These are phyloP conservation scores for Lordiphosa mommai DNA, from an alignment of 1,140 invertebrate species.

Conservation along the genomic window DNA sequence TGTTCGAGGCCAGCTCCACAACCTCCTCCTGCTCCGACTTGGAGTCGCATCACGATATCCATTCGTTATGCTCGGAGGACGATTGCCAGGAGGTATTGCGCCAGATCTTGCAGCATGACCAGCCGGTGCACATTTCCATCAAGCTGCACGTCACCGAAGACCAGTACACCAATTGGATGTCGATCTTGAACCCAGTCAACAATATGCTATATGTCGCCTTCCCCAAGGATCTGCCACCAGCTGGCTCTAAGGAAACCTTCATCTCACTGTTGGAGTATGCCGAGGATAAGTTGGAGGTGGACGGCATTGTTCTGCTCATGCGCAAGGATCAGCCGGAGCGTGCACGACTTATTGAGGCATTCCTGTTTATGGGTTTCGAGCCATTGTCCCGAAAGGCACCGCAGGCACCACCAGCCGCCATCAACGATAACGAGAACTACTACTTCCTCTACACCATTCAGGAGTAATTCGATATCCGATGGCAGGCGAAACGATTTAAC, in stretches of 20 bases:
- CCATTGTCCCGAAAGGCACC: conserved; percentile 90
- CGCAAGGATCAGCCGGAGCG: conserved; percentile 91
- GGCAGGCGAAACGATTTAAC: conserved; percentile 36
- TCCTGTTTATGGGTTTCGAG: conserved; percentile 97
- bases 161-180: conserved; percentile 89
- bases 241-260: conserved; percentile 95
- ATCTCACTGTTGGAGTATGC: conserved; percentile 96
- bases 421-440: conserved; percentile 71
- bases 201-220: conserved; percentile 92
- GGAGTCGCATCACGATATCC: conserved; percentile 59
- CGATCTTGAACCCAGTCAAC: conserved; percentile 85
- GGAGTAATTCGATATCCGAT: conserved; percentile 47
- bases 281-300: conserved; percentile 93
- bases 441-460: conserved; percentile 78
- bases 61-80: conserved; percentile 71
- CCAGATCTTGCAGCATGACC: conserved; percentile 83
- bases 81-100: conserved; percentile 80
- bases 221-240: conserved; percentile 89
- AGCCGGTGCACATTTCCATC: conserved; percentile 87
- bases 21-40: conserved; percentile 69
- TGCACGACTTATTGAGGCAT: conserved; percentile 92
- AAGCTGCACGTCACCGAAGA: conserved; percentile 89
- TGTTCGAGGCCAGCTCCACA: conserved; percentile 65
- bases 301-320: conserved; percentile 85
- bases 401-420: conserved; percentile 83